A percentile compares a stretch with the other conserved stretches of the same genome.
phyloP scores from a whole-genome alignment of 2,888 invertebrate genomes.

The Nomada flava region DNA sequence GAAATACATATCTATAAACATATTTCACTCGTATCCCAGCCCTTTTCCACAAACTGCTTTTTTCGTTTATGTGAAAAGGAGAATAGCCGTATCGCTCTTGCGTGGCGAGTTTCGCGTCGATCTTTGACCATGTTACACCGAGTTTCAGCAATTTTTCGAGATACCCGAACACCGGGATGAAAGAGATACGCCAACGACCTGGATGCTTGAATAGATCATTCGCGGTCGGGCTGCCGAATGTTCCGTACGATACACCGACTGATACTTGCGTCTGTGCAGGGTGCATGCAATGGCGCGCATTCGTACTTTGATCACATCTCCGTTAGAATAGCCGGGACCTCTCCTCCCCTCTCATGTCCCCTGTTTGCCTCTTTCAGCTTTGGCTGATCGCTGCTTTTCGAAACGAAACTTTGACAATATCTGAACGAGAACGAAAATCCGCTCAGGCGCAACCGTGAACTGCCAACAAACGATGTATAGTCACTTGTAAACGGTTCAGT shows the following conservation, averaged over 20 bases:
- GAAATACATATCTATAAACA: not conserved
- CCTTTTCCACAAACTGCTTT: not conserved
- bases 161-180: constrained; percentile 21
- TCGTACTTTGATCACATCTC: constrained; percentile 54
- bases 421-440: constrained; percentile 4
- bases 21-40: not conserved
- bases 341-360: not conserved
- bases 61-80: not conserved
- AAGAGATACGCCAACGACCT: constrained; percentile 31
- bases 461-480: not conserved
- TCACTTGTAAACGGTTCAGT: not conserved
- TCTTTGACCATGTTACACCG: not conserved
- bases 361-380: not conserved
- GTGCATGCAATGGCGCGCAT: constrained; percentile 34
- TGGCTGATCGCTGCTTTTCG: constrained; percentile 7
- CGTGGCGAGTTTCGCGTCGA: not conserved
- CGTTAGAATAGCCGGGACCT: constrained; percentile 23
- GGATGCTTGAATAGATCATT: constrained; percentile 57
- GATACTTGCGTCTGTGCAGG: constrained; percentile 20
- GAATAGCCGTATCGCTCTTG: constrained; percentile 1
- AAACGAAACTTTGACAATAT: constrained; percentile 29
- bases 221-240: constrained; percentile 31
- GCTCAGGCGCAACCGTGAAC: not conserved
- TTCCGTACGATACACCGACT: constrained; percentile 28
- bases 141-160: constrained; percentile 40